Conservation (phyloP, 2,888 invertebrate species). For the Danaus chrysippus region DNA sequence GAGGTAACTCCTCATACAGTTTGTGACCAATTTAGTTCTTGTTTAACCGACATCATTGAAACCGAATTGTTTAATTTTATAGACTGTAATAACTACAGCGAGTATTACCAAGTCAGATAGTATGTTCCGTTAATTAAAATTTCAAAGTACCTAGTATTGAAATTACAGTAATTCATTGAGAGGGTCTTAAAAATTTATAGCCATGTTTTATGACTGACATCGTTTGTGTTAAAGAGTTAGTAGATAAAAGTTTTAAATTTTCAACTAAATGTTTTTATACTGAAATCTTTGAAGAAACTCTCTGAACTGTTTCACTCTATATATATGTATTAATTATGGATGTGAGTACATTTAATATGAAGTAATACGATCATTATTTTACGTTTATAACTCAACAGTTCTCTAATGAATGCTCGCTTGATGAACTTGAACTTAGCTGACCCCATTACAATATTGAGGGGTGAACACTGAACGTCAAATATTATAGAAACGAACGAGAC, state of each 20-base stretch:
- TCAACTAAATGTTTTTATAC: too few relatives aligned
- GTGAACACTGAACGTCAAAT: conserved; percentile 15
- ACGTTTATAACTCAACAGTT: conserved; percentile 21
- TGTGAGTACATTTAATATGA: not conserved
- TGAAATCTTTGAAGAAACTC: too few relatives aligned
- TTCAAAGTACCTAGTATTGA: conserved; percentile 8
- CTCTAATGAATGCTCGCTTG: conserved; percentile 41
- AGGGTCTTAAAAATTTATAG: not conserved
- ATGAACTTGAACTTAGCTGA: conserved; percentile 47
- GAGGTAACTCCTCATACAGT: too few relatives aligned
- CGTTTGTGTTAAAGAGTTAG: not conserved
- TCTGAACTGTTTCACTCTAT: not conserved
- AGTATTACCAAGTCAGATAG: conserved; percentile 6
- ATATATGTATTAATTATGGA: not conserved
- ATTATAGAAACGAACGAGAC: conserved; percentile 20
- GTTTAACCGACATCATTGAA: conserved; percentile 16
- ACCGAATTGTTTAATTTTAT: conserved; percentile 19
- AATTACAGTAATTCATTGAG: conserved; percentile 11
- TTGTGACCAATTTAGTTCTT: conserved; percentile 8
- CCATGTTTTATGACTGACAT: not conserved
- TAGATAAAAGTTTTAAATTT: not conserved
- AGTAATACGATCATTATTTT: not conserved
- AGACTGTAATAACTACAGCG: conserved; percentile 22
- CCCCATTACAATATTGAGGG: conserved; percentile 32
- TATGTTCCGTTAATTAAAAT: conserved; percentile 19